Percentiles rank a stretch among this genome's conserved stretches.
Conservation (phyloP, 2,113 vertebrate species). For the Callipepla squamata region DNA sequence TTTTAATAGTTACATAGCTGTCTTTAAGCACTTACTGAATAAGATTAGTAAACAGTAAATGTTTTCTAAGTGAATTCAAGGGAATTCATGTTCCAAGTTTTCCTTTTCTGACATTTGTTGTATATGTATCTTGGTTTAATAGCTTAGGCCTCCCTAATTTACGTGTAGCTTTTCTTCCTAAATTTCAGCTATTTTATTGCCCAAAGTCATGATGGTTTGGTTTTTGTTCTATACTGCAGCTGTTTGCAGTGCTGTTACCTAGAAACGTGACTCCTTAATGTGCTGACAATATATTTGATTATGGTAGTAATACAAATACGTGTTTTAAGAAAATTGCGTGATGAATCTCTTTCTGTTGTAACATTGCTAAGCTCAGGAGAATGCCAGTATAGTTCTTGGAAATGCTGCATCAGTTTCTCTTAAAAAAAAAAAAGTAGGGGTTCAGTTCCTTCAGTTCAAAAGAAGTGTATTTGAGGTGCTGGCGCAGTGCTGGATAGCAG, state of each 20-base stretch:
- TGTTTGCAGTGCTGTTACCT: background rate
- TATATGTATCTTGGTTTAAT: background rate
- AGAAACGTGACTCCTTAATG: background rate
- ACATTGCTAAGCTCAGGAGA: slow-evolving; percentile 10
- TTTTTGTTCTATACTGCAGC: background rate
- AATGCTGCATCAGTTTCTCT: background rate
- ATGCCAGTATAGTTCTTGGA: slow-evolving; percentile 14
- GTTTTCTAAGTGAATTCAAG: background rate
- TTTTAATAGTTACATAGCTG: background rate
- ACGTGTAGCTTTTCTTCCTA: background rate
- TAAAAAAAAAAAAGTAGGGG: background rate
- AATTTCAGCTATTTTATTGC: background rate
- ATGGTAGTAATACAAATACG: background rate
- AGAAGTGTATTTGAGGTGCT: background rate
- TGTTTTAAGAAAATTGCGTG: background rate
- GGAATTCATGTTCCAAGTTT: background rate
- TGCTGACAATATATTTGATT: background rate
- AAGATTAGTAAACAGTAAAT: background rate
- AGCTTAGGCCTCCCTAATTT: background rate
- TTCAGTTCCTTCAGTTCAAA: background rate
- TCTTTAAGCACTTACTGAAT: background rate
- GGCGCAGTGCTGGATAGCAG: background rate
- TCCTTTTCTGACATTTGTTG: background rate
- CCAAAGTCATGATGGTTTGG: background rate
- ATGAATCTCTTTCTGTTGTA: background rate